Evolutionary conservation across 2,797 vertebrate species (phyloP), one percentile per base, ranked within the genome.

Genomic region (Cygnus olor): DNA sequence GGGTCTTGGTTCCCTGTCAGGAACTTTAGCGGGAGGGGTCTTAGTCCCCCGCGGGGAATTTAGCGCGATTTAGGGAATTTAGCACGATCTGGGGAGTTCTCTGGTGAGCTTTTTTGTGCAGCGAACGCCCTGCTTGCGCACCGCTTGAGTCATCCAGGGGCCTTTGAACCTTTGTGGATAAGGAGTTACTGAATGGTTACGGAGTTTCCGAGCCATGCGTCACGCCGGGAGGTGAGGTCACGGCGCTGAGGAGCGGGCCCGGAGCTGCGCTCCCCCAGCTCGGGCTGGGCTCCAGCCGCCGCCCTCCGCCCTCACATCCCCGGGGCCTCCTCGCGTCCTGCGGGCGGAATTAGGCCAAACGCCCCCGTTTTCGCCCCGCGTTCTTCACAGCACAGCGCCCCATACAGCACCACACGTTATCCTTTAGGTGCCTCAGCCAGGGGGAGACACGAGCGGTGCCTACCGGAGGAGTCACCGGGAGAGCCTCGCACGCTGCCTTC

Each of bases 61-160:
- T 49, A 49, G 11, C 47, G 2, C 22, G 22, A 49, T 49, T 49
- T 38, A 38, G 47, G 47, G 22, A 24, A 49, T 49, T 49, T 49
- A 49, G 11, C 47, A 3, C 22, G 12, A 49, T 49, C 13, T 24
- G 47, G 47, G 47, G 47, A 49, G 6, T 24, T n/a, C 34, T 30
- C 20, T 24, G 12, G 6, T 42, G 2, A 11, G 34, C 5, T 49
- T 13, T 34, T 32, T 22, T 13, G 47, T 32, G 0, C 2, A 38
- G 68, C 42, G 49, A 32, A 11, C 57, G 24, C 1, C 13, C 24
- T 1, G 2, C 34, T 77, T 40, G 47, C 65, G 22, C 14, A 5
- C 19, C 20, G 14, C 36, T 61, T 58, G 61, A 79, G 44, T 84
- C 15, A 65, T 40, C 18, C 53, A 57, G 18, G 44, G 81, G 40